A percentile compares a stretch with the other conserved stretches of the same genome.
phyloP scores from a whole-genome alignment of 2,888 invertebrate species.

The Endomychus coccineus region DNA sequence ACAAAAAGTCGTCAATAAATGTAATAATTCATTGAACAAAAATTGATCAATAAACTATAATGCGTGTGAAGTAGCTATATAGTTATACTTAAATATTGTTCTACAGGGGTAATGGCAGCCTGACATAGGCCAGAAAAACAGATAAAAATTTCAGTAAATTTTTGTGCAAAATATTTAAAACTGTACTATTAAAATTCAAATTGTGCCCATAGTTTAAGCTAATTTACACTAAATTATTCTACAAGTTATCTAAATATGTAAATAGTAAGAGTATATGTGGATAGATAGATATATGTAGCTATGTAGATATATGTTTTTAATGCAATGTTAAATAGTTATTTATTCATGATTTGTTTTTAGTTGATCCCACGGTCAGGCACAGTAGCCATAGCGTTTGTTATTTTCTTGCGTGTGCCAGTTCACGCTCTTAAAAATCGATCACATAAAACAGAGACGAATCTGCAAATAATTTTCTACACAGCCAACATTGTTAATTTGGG shows the following conservation, averaged over 20 bases:
- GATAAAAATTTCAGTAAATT: no score
- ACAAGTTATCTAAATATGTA: slow-evolving; percentile 37
- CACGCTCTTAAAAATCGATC: slow-evolving; percentile 38
- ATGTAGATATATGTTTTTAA: slow-evolving; percentile 37
- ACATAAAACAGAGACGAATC: slow-evolving; percentile 27
- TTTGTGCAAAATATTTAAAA: slow-evolving; percentile 3
- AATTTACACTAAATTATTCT: slow-evolving; percentile 38
- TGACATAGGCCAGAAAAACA: no score
- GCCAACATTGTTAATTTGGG: slow-evolving; percentile 4
- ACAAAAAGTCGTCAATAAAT: slow-evolving; percentile 1
- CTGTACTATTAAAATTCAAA: slow-evolving; percentile 35
- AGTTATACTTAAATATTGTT: no score
- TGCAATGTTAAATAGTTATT: slow-evolving; percentile 38
- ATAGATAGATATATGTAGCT: slow-evolving; percentile 38
- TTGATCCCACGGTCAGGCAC: slow-evolving; percentile 47
- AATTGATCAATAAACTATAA: no score
- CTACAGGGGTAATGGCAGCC: no score
- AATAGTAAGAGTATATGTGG: slow-evolving; percentile 39
- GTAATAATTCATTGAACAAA: no score
- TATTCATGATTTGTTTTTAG: slow-evolving; percentile 44
- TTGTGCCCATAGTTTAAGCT: slow-evolving; percentile 48
- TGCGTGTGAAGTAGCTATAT: no score
- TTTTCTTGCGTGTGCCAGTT: slow-evolving; percentile 41
- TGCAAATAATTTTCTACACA: slow-evolving; percentile 20
- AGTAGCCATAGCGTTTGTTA: slow-evolving; percentile 39